These are phyloP conservation scores for Conus ventricosus DNA, from an alignment of 1,140 invertebrate species.

Conservation along the genomic window DNA sequence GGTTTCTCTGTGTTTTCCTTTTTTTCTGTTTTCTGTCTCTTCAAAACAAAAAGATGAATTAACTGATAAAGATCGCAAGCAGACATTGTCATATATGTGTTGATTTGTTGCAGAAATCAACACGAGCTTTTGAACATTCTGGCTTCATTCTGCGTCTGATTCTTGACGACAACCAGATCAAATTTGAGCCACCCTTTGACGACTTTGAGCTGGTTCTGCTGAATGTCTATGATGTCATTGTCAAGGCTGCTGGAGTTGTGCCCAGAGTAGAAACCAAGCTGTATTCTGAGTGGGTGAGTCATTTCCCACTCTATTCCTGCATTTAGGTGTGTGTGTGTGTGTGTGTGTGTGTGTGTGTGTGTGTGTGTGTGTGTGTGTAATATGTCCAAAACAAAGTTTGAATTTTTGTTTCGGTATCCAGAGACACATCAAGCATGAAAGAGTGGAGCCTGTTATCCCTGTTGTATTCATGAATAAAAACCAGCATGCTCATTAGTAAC, in stretches of 20 bases:
- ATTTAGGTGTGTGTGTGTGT: no score
- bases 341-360: no score
- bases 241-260: slow-evolving; percentile 81
- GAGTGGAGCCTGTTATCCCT: no score
- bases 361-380: no score
- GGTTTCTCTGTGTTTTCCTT: neutral
- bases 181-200: slow-evolving; percentile 88
- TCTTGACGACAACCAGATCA: slow-evolving; percentile 81
- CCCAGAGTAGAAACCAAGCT: slow-evolving; percentile 84
- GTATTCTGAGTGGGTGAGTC: slow-evolving; percentile 76
- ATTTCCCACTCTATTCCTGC: no score
- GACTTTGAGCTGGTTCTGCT: slow-evolving; percentile 83
- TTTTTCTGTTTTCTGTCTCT: neutral
- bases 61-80: neutral
- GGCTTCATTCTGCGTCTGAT: slow-evolving; percentile 85
- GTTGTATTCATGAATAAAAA: no score
- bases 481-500: no score
- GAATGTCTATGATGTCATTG: slow-evolving; percentile 83
- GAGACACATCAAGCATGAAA: no score
- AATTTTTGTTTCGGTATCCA: no score
- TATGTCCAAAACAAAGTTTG: no score
- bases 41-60: neutral
- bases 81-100: neutral
- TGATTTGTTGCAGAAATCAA: slow-evolving; percentile 57
- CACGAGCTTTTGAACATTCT: slow-evolving; percentile 77